Percentiles rank a stretch among this genome's conserved stretches.
Evolutionary conservation across 2,113 vertebrate genomes (phyloP).

Genomic region (Campylorhamphus procurvoides): DNA sequence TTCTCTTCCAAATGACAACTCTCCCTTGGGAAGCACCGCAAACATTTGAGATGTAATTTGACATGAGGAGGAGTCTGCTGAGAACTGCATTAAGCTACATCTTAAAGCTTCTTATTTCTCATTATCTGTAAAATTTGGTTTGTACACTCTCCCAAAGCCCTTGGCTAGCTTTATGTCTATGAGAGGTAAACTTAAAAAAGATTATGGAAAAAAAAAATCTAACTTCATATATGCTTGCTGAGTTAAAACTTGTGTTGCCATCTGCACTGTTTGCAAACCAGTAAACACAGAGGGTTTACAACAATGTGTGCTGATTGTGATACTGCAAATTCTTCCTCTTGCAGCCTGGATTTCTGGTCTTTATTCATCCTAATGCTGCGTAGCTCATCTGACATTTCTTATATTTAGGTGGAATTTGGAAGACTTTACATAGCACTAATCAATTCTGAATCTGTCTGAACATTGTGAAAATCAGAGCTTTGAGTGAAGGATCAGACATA

Average conservation of each 20-base stretch:
- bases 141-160: neutral
- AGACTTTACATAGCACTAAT: neutral
- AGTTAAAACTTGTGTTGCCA: neutral
- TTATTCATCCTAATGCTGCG: neutral
- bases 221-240: neutral
- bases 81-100: neutral
- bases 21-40: neutral
- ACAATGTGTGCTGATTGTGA: neutral
- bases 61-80: neutral
- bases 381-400: neutral
- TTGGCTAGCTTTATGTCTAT: neutral
- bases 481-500: neutral
- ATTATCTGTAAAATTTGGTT: neutral
- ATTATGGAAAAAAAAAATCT: neutral
- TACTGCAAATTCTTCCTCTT: neutral
- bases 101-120: neutral
- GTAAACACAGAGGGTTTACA: neutral
- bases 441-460: neutral
- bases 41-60: neutral
- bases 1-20: accelerated
- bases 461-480: neutral
- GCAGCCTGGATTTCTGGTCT: neutral
- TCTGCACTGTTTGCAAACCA: neutral
- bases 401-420: neutral
- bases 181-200: neutral